A percentile compares a stretch with the other conserved stretches of the same genome.
These are phyloP conservation scores for Heliconius erato DNA, from an alignment of 2,888 invertebrate species.

Conservation along the genomic window DNA sequence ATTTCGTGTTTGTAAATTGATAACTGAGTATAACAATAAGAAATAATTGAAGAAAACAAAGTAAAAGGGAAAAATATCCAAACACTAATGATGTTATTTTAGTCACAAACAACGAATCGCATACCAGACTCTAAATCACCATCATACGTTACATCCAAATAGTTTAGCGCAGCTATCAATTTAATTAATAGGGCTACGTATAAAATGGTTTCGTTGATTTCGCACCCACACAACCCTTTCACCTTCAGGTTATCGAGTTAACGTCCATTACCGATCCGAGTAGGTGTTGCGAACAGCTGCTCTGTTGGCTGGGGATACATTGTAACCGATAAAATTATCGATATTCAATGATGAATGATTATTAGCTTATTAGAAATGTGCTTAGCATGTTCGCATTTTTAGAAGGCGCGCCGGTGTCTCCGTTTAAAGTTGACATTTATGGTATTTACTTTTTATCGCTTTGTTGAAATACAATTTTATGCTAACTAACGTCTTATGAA, in stretches of 20 bases:
- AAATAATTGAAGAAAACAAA: neutral
- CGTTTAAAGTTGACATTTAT: conserved; percentile 8
- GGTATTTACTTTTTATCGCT: neutral
- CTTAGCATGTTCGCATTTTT: conserved; percentile 33
- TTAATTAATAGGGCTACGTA: conserved; percentile 54
- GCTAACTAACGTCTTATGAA: neutral
- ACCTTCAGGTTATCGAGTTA: conserved; percentile 60
- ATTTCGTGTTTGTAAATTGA: neutral
- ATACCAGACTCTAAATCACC: neutral
- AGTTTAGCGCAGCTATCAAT: conserved; percentile 52
- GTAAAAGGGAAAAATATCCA: neutral
- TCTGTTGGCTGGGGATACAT: conserved; percentile 56
- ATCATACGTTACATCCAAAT: conserved; percentile 19
- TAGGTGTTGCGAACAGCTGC: conserved; percentile 59
- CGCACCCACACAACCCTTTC: conserved; percentile 47
- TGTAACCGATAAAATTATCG: conserved; percentile 56
- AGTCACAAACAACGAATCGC: neutral
- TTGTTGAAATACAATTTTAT: conserved; percentile 5
- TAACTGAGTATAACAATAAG: neutral
- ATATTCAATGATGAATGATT: conserved; percentile 53
- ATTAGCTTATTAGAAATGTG: conserved; percentile 47
- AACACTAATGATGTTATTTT: neutral
- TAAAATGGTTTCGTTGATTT: conserved; percentile 54
- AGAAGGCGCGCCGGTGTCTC: conserved; percentile 24
- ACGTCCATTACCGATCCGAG: conserved; percentile 62